Conservation (phyloP, 2,888 invertebrate species). For the Phaedon cochleariae region DNA sequence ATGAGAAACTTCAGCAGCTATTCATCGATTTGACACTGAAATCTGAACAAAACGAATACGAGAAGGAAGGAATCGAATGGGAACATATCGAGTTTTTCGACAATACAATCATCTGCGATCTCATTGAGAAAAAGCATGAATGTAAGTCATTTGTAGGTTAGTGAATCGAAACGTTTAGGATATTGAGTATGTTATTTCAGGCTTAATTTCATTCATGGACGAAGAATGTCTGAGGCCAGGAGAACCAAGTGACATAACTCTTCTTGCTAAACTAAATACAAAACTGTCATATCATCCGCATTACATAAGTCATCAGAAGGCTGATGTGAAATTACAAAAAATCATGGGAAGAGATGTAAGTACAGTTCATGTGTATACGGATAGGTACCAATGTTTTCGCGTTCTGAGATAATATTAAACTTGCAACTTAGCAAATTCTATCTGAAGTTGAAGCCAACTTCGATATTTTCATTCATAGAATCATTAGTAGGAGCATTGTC, state of each 20-base stretch:
- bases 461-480: too few species aligned
- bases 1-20: conserved; percentile 93
- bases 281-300: conserved; percentile 80
- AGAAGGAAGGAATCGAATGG: conserved; percentile 92
- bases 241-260: conserved; percentile 82
- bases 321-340: conserved; percentile 82
- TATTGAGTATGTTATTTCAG: too few species aligned
- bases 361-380: conserved; percentile 31
- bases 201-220: conserved; percentile 85
- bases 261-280: conserved; percentile 81
- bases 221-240: conserved; percentile 94
- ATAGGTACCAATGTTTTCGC: background rate
- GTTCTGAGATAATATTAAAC: too few species aligned
- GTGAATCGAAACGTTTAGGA: too few species aligned
- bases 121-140: conserved; percentile 89
- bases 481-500: too few species aligned
- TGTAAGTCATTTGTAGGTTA: conserved; percentile 63
- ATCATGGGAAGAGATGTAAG: conserved; percentile 83
- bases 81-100: conserved; percentile 89
- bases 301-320: conserved; percentile 83
- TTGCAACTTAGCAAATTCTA: too few species aligned
- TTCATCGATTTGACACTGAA: conserved; percentile 91
- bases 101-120: conserved; percentile 92
- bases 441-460: too few species aligned
- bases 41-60: conserved; percentile 92